Evolutionary conservation across 1,140 invertebrate genomes (phyloP).

Genomic region (Zeugodacus cucurbitae): DNA sequence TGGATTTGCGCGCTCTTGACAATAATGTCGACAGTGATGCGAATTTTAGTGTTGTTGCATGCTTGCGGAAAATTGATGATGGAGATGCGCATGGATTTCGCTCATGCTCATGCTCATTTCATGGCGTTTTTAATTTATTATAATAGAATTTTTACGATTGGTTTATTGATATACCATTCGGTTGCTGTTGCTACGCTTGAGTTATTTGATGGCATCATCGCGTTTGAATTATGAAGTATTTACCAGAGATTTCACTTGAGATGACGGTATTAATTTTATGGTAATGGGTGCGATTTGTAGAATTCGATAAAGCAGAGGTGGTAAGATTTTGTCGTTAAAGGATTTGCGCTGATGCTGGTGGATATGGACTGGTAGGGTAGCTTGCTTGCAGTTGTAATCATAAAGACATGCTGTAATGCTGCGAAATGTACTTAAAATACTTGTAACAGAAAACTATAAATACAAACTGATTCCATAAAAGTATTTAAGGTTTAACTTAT

Average conservation of each 20-base stretch:
- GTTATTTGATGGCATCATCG: background rate
- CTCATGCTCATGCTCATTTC: background rate
- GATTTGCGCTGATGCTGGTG: background rate
- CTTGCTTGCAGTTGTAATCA: background rate
- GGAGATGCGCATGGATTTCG: background rate
- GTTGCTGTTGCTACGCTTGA: background rate
- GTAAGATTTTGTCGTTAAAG: background rate
- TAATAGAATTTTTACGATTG: constrained; percentile 37
- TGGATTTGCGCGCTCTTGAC: background rate
- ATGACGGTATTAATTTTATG: constrained; percentile 28
- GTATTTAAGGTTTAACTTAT: too few relatives aligned
- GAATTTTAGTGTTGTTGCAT: constrained; percentile 35
- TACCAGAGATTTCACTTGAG: constrained; percentile 14
- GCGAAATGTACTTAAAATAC: too few relatives aligned
- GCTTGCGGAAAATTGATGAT: constrained; percentile 12
- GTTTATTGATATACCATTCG: constrained; percentile 23
- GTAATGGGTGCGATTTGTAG: constrained; percentile 9
- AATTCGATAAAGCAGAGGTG: background rate
- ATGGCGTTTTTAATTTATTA: constrained; percentile 6
- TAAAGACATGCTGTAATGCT: background rate
- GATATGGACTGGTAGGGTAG: background rate
- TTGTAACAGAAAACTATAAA: too few relatives aligned
- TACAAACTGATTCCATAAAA: too few relatives aligned
- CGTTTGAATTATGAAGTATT: constrained; percentile 29
- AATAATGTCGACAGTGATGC: constrained; percentile 17